Evolutionary conservation across 2,888 invertebrate genomes (phyloP), one percentile per base, ranked within the genome.

Genomic region (Hedychridium roseum): DNA sequence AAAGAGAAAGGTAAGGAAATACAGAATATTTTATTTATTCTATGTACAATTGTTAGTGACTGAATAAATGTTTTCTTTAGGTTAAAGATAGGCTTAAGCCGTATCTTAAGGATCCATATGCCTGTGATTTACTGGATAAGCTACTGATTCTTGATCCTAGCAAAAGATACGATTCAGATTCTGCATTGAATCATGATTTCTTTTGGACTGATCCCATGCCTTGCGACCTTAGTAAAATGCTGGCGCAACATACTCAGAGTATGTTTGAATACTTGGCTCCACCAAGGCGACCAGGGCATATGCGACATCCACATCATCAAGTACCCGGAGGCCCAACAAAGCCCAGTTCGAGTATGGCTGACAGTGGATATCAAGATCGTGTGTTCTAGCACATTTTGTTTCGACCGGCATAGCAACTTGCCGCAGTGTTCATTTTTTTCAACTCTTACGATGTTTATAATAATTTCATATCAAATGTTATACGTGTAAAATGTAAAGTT

Each of bases 171-270:
- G 94, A 97, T 74, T 90, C 95, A 0, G 97, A 98, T 75, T 90
- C 91, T 0, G 96, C 97, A 0, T 78, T 99, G 1, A 95, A 97
- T 81, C 97, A 99, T 74, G 95, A 97, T 76, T 99, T 98, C 82
- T 99, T 99, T 82, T 99, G 96, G 95, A 92, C 91, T 3, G 95
- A 97, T 76, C 98, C 99, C 0, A 91, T 95, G 91, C 97, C 97
- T 0, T 89, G 90, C 71, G 94, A 94, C 73, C 82, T 94, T 23
- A 90, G 88, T 41, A 91, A 91, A 81, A 96, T 96, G 95, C 80
- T 97, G 57, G 93, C 92, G 0, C 92, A 93, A 68, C 91, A 92
- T 82, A 89, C 87, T 55, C 92, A 85, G 57, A 94, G 94, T 79
- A 97, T 97, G 96, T 97, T 97, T 76, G 97, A 97, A 76, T 97